Base-by-base conservation (phyloP, 2,113 vertebrate genomes). In the Alouatta palliata region DNA sequence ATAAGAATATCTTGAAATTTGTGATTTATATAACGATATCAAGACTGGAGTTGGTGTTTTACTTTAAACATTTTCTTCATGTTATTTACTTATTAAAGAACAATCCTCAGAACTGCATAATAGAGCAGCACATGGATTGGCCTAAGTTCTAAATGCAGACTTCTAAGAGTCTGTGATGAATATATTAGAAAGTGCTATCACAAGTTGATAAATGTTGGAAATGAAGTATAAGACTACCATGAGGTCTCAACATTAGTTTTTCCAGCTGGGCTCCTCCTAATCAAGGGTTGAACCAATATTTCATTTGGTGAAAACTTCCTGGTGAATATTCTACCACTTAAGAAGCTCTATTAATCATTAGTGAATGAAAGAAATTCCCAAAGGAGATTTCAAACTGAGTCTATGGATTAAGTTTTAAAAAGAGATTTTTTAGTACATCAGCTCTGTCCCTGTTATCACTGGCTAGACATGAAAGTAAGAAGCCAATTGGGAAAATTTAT, bases 231-330 rank as follows among this genome's bases (percentile, higher is more conserved):
- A 98, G 96, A 97, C 98, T 97, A 95, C 96, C 97, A 79, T 80
- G 95, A 95, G 97, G 98, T 98, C 97, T 97, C 98, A 98, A 97
- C 97, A 97, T 95, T 97, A 97, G 92, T 98, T 98, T 98, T 98
- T 98, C 98, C 98, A 99, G 98, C 98, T 98, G 98, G 91, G 87
- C 73, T 98, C 97, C 97, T 98, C 97, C 97, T 98, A 96, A 93
- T 97, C 94, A 98, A 96, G 98, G 97, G 95, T 98, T 98, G 97
- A 98, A 94, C 98, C 98, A 98, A 97, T 99, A 99, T 99, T 99
- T 99, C 99, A 99, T 98, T 99, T 98, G 99, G 98, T 99, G 98
- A 99, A 99, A 99, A 99, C 99, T 99, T 99, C 99, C 99, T 99
- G 98, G 98, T 99, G 99, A 99, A 99, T 98, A 99, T 98, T 98